These are phyloP conservation scores for Apamea monoglypha DNA, from an alignment of 2,888 invertebrate species.

Conservation along the genomic window DNA sequence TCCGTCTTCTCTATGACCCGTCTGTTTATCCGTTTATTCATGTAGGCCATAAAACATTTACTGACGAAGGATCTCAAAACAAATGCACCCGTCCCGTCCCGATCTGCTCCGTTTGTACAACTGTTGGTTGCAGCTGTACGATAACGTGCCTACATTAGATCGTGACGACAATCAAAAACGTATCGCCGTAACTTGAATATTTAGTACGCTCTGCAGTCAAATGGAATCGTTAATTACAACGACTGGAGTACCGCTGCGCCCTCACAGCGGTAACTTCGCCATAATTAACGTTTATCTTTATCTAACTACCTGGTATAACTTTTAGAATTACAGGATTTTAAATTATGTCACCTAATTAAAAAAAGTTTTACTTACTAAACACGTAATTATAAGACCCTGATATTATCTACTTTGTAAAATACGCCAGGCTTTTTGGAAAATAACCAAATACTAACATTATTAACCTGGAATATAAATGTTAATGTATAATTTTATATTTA, in stretches of 20 bases:
- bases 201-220: slow-evolving; percentile 53
- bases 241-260: slow-evolving; percentile 42
- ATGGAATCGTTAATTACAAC: slow-evolving; percentile 54
- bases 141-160: slow-evolving; percentile 17
- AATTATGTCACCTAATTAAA: slow-evolving; percentile 77
- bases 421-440: slow-evolving; percentile 60
- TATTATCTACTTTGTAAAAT: slow-evolving; percentile 79
- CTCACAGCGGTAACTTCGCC: slow-evolving; percentile 59
- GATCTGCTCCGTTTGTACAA: not conserved
- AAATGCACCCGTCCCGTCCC: slow-evolving; percentile 4
- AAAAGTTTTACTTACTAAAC: slow-evolving; percentile 78
- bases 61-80: slow-evolving; percentile 18
- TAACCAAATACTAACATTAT: slow-evolving; percentile 27
- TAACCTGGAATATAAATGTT: slow-evolving; percentile 19
- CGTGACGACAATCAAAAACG: slow-evolving; percentile 35
- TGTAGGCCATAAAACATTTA: slow-evolving; percentile 21
- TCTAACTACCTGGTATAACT: slow-evolving; percentile 70
- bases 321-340: slow-evolving; percentile 73
- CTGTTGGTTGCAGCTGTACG: not conserved
- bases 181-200: slow-evolving; percentile 35
- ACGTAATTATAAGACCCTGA: slow-evolving; percentile 85
- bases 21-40: slow-evolving; percentile 35
- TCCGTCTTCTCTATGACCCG: slow-evolving; percentile 60
- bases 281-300: slow-evolving; percentile 68
- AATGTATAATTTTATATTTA: slow-evolving; percentile 13